Percentiles rank a stretch among this genome's conserved stretches.
Evolutionary conservation across 2,113 vertebrate species (phyloP).

Genomic region (Dunckerocampus dactyliophorus): DNA sequence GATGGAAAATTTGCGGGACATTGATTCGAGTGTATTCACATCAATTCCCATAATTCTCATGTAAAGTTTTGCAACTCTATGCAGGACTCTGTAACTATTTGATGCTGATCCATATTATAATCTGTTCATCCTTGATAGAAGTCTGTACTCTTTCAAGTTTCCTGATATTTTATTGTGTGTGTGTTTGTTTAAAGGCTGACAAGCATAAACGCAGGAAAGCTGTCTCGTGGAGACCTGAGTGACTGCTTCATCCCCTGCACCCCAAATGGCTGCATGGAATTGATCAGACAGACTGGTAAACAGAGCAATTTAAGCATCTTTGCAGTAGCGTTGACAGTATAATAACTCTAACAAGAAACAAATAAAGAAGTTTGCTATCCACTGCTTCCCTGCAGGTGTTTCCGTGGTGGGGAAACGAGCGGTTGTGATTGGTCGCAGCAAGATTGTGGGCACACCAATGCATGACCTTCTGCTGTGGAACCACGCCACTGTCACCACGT

Average conservation of each 20-base stretch:
- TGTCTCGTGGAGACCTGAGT: constrained; percentile 88
- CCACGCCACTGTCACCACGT: constrained; percentile 93
- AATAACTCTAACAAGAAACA: not conserved
- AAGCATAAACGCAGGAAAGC: constrained; percentile 90
- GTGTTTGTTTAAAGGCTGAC: constrained; percentile 77
- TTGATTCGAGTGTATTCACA: too few relatives aligned
- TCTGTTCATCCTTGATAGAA: too few relatives aligned
- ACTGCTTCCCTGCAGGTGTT: constrained; percentile 70
- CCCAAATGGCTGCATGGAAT: constrained; percentile 94
- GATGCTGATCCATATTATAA: too few relatives aligned
- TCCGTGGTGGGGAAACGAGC: constrained; percentile 87
- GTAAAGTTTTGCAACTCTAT: not conserved
- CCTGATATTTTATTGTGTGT: not conserved
- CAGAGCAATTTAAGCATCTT: not conserved
- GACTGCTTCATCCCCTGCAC: constrained; percentile 97
- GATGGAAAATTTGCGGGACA: too few relatives aligned
- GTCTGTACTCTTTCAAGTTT: not conserved
- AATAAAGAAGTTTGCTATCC: not conserved
- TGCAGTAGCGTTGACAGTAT: not conserved
- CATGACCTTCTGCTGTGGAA: constrained; percentile 94
- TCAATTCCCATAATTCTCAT: not conserved
- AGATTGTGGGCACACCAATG: constrained; percentile 97
- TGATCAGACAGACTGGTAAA: constrained; percentile 89
- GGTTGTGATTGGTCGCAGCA: constrained; percentile 93
- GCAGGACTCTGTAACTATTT: too few relatives aligned